These are phyloP conservation scores for Ciconia maguari DNA, from an alignment of 2,113 vertebrate species.

Conservation along the genomic window DNA sequence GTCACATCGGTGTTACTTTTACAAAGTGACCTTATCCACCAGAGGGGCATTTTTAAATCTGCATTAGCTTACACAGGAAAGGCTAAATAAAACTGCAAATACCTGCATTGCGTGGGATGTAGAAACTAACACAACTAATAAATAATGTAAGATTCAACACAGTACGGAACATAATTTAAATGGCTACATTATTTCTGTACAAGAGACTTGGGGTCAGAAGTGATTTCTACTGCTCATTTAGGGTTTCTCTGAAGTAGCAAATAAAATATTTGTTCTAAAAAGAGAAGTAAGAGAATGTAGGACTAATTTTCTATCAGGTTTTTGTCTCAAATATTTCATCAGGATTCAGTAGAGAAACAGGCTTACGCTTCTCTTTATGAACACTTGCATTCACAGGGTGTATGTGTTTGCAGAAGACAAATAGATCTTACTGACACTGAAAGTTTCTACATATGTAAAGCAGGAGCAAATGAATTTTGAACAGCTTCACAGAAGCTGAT, in stretches of 20 bases:
- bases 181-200: slow-evolving; percentile 56
- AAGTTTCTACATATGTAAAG: not conserved
- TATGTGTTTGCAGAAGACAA: not conserved
- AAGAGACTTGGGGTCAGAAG: slow-evolving; percentile 26
- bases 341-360: slow-evolving; percentile 26
- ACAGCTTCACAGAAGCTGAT: not conserved
- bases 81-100: slow-evolving; percentile 10
- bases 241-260: slow-evolving; percentile 42
- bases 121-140: slow-evolving; percentile 57
- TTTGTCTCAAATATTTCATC: slow-evolving; percentile 52
- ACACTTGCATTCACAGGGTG: not conserved
- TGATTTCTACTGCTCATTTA: slow-evolving; percentile 51
- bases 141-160: slow-evolving; percentile 64
- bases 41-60: slow-evolving; percentile 34
- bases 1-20: slow-evolving; percentile 41
- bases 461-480: not conserved
- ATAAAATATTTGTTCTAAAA: slow-evolving; percentile 56
- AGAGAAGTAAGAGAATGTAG: slow-evolving; percentile 34
- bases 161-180: slow-evolving; percentile 51
- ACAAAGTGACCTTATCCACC: slow-evolving; percentile 61
- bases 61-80: slow-evolving; percentile 4
- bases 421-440: not conserved
- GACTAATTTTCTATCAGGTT: slow-evolving; percentile 16
- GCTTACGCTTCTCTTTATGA: not conserved
- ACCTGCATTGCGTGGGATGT: not conserved